Base-by-base conservation (phyloP, 2,113 vertebrate genomes). In the Catagonus wagneri region DNA sequence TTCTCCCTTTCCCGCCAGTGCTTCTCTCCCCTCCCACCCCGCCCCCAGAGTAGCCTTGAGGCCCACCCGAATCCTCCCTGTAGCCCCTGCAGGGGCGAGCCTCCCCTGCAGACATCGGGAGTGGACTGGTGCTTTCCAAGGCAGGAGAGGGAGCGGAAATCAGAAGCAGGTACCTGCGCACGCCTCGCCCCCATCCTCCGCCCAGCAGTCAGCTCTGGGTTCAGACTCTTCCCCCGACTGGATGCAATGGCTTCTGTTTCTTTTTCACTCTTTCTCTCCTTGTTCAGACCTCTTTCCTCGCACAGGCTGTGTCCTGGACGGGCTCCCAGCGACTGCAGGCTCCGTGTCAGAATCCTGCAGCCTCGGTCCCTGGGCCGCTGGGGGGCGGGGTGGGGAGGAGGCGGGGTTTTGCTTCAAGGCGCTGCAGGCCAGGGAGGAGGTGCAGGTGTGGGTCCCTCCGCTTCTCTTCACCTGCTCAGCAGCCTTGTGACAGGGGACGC, bases 291-390 rank as follows among this genome's bases (percentile, higher is more conserved):
- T 86, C 81, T 95, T 72, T 60, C 81, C 65, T 68, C 0, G 20
- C 50, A 39, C n/a, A 56, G 83, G 36, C 96, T 58, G 80, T 16
- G n/a, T 89, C 85, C 89, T 95, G 96, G 95, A 97, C 52, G 27
- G 29, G 94, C 76, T 98, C 94, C 94, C 88, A 34, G 96, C 3
- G 66, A 95, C 88, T 97, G 97, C 94, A 90, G 96, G 12, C 81
- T 65, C 80, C 22, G 75, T 65, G 61, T 90, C 88, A 89, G 96
- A n/a, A 80, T 86, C 91, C 90, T 72, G 92, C 93, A 89, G 72
- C 63, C 56, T 93, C 60, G 5, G 12, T 91, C 29, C 69, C 74
- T 11, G 39, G 66, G 92, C 58, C 50, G 93, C 76, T n/a, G 94
- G 65, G 25, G 56, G 79, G 52, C 1, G 3, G 65, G 6, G 29